These are phyloP conservation scores for Agrotis clavis DNA, from an alignment of 2,888 invertebrate species.

Conservation along the genomic window DNA sequence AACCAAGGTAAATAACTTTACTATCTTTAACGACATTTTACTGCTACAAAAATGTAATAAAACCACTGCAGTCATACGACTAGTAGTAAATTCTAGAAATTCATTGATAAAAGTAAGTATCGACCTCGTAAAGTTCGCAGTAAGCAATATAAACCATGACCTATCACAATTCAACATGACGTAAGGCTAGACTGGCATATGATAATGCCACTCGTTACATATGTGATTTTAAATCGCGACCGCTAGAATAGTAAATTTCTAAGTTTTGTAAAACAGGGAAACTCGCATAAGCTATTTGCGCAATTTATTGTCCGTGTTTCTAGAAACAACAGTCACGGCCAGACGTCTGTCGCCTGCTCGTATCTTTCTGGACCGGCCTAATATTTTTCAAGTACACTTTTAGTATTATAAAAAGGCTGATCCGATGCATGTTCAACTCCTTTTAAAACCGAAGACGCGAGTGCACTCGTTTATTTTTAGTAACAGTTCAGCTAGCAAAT, in stretches of 20 bases:
- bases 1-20: background rate
- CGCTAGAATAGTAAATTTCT: conserved; percentile 36
- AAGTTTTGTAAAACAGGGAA: conserved; percentile 15
- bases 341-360: background rate
- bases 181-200: conserved; percentile 36
- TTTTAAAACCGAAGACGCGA: background rate
- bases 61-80: conserved; percentile 9
- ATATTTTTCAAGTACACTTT: background rate
- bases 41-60: conserved; percentile 14
- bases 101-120: conserved; percentile 35
- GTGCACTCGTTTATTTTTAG: background rate
- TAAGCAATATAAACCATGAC: conserved; percentile 60
- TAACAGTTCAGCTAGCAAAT: background rate
- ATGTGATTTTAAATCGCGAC: conserved; percentile 36
- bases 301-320: background rate
- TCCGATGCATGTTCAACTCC: background rate
- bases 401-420: background rate
- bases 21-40: background rate
- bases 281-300: conserved; percentile 18
- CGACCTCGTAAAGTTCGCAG: conserved; percentile 43
- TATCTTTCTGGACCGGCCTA: background rate
- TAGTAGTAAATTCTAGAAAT: conserved; percentile 24
- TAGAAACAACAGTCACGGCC: background rate
- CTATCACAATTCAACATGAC: conserved; percentile 53
- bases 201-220: conserved; percentile 37